A percentile compares a stretch with the other conserved stretches of the same genome.
phyloP scores from a whole-genome alignment of 1,140 invertebrate genomes.

The Listronotus bonariensis region DNA sequence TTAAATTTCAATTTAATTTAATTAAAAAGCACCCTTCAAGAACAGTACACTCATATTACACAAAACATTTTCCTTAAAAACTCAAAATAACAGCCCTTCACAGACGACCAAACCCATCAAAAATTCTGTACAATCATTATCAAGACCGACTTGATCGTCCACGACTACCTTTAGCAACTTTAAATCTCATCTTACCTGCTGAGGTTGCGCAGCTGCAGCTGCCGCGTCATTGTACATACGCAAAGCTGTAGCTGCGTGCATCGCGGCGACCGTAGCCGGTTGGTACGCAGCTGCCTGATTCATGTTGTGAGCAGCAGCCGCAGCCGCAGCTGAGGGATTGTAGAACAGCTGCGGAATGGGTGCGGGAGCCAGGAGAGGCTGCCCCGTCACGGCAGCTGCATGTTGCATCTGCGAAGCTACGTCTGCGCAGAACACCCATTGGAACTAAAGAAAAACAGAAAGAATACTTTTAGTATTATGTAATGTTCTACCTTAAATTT shows the following conservation, averaged over 20 bases:
- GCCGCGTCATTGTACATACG: constrained; percentile 36
- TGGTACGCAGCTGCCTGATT: constrained; percentile 33
- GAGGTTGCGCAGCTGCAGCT: constrained; percentile 51
- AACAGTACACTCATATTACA: too few relatives aligned
- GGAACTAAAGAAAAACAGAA: constrained; percentile 58
- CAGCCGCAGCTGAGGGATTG: constrained; percentile 61
- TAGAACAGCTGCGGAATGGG: constrained; percentile 67
- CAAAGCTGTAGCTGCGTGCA: constrained; percentile 28
- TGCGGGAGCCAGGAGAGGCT: constrained; percentile 78
- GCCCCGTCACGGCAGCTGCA: constrained; percentile 75
- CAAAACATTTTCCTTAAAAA: too few relatives aligned
- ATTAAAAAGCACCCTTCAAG: too few relatives aligned
- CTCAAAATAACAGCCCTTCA: too few relatives aligned
- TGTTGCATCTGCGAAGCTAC: constrained; percentile 75
- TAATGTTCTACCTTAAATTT: too few relatives aligned
- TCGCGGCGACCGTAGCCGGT: constrained; percentile 19
- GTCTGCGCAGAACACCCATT: constrained; percentile 63
- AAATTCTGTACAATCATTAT: too few relatives aligned
- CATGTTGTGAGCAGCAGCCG: constrained; percentile 63
- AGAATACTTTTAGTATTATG: not conserved
- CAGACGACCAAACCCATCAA: too few relatives aligned
- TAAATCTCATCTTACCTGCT: constrained; percentile 24
- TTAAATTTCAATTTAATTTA: too few relatives aligned
- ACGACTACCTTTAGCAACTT: too few relatives aligned
- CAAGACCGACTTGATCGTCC: too few relatives aligned